A percentile compares a stretch with the other conserved stretches of the same genome.
Evolutionary conservation across 2,888 invertebrate genomes (phyloP).

Genomic region (Tholera decimalis): DNA sequence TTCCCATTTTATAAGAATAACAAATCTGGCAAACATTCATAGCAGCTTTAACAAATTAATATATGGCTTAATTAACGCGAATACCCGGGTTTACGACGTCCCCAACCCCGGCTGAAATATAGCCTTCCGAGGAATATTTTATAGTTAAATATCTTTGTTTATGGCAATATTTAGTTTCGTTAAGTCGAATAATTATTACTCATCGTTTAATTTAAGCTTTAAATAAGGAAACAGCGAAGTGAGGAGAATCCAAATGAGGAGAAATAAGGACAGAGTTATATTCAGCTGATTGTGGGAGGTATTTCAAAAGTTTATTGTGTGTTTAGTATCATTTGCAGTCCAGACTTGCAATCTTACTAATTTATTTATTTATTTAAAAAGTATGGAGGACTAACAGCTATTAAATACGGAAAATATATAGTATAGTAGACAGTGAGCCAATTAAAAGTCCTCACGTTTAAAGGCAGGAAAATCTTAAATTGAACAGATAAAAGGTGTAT

Average conservation of each 20-base stretch:
- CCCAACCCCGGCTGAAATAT: conserved; percentile 49
- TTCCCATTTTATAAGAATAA: conserved; percentile 25
- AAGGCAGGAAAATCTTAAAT: too few relatives aligned
- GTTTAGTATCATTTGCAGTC: background rate
- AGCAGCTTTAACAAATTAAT: conserved; percentile 57
- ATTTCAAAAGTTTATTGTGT: background rate
- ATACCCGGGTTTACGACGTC: conserved; percentile 52
- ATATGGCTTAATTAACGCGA: conserved; percentile 61
- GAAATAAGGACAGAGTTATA: conserved; percentile 18
- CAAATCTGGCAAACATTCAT: conserved; percentile 35
- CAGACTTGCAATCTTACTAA: too few relatives aligned
- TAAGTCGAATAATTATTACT: conserved; percentile 65
- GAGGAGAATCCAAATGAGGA: conserved; percentile 42
- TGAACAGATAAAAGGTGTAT: too few relatives aligned
- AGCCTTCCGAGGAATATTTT: conserved; percentile 61
- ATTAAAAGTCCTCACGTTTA: too few relatives aligned
- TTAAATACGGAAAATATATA: too few relatives aligned
- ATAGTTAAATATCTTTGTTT: conserved; percentile 62
- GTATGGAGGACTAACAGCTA: too few relatives aligned
- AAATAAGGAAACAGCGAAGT: conserved; percentile 47
- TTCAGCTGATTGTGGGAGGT: conserved; percentile 3
- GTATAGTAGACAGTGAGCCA: too few relatives aligned
- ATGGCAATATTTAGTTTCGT: conserved; percentile 57
- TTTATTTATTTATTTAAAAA: too few relatives aligned
- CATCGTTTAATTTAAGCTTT: conserved; percentile 57